Evolutionary conservation across 2,888 invertebrate species (phyloP).

Genomic region (Himalopsyche kuldschensis): DNA sequence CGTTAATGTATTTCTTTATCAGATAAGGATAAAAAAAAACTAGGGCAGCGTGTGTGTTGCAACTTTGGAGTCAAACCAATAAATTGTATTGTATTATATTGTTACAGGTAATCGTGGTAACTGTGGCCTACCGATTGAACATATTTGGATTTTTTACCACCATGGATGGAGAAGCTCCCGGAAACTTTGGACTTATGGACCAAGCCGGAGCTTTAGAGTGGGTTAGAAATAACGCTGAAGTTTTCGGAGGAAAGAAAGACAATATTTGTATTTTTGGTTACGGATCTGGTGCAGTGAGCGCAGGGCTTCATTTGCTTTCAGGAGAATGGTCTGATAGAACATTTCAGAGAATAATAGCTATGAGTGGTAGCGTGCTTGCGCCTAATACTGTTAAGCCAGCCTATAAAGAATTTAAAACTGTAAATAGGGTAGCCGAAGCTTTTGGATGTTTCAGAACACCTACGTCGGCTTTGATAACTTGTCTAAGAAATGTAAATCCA

Average conservation of each 20-base stretch:
- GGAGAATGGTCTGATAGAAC: slow-evolving; percentile 65
- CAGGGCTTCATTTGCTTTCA: slow-evolving; percentile 74
- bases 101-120: slow-evolving; percentile 72
- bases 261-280: slow-evolving; percentile 80
- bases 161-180: slow-evolving; percentile 74
- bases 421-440: slow-evolving; percentile 66
- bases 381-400: slow-evolving; percentile 66
- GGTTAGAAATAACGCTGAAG: slow-evolving; percentile 74
- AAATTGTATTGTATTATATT: neutral
- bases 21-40: slow-evolving; percentile 29
- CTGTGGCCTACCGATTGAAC: slow-evolving; percentile 77
- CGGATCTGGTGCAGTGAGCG: slow-evolving; percentile 77
- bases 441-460: slow-evolving; percentile 73
- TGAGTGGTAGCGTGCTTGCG: slow-evolving; percentile 76
- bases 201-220: slow-evolving; percentile 79
- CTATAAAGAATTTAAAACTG: slow-evolving; percentile 61
- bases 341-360: slow-evolving; percentile 76
- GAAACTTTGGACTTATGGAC: slow-evolving; percentile 80
- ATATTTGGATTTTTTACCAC: slow-evolving; percentile 85
- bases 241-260: slow-evolving; percentile 74
- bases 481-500: slow-evolving; percentile 65
- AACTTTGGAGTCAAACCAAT: neutral
- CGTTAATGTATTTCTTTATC: slow-evolving; percentile 32
- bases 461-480: slow-evolving; percentile 67
- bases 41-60: slow-evolving; percentile 21